Percentiles rank a stretch among this genome's conserved stretches.
Conservation (phyloP, 2,888 invertebrate genomes). For the Lasius platythorax region DNA sequence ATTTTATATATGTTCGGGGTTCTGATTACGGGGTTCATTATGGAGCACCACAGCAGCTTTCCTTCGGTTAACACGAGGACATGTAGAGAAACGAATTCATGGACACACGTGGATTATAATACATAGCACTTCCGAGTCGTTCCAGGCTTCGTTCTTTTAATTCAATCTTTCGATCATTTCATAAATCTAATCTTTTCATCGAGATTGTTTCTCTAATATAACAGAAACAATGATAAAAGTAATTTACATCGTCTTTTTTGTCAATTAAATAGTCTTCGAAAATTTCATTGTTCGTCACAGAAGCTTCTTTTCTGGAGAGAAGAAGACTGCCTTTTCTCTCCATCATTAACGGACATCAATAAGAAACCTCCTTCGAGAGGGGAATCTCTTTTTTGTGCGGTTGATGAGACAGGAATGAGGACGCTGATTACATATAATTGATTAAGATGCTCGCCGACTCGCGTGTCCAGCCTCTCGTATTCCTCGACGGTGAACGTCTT, state of each 20-base stretch:
- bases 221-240: background rate
- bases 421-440: slow-evolving; percentile 37
- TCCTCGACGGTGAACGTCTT: slow-evolving; percentile 29
- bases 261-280: background rate
- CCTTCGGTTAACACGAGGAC: background rate
- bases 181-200: slow-evolving; percentile 9
- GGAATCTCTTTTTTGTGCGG: slow-evolving; percentile 17
- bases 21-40: background rate
- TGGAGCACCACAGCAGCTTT: background rate
- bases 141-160: background rate
- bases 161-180: slow-evolving; percentile 3
- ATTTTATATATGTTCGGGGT: background rate
- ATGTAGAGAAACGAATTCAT: background rate
- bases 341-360: background rate
- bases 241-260: slow-evolving; percentile 8
- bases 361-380: slow-evolving; percentile 3
- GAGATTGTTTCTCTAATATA: slow-evolving; percentile 5
- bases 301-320: background rate
- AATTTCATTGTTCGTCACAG: slow-evolving; percentile 1
- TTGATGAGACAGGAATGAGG: slow-evolving; percentile 36
- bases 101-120: background rate
- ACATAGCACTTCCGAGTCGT: background rate
- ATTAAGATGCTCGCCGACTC: slow-evolving; percentile 15
- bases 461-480: slow-evolving; percentile 30
- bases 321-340: background rate